Evolutionary conservation across 23 tunicate species (phyloP), one percentile per base, ranked within the genome.

Genomic region (Halocynthia roretzi): DNA sequence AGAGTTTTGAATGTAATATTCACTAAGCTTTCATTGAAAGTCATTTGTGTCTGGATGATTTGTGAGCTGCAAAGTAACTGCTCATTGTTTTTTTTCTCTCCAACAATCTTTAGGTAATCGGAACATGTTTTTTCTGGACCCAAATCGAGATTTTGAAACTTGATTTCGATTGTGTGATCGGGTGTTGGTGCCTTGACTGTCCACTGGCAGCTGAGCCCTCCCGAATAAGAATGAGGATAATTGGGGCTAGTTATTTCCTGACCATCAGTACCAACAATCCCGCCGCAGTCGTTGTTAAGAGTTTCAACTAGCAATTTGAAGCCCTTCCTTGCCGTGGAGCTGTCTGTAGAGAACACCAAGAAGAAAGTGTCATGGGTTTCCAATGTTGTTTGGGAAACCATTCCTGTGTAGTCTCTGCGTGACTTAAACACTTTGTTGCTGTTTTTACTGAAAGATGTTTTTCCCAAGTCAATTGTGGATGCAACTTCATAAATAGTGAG

Each of bases 371-470:
- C 60, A 54, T 74, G 64, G 19, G 78, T 50, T 54, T 20, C 22
- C 78, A 74, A 54, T 12, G 78, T 50, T 14, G 31, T 21, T 54
- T 74, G 78, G 20, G 22, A 18, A 48, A 74, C 78, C 50, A 56
- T 74, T 53, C 78, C 78, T 14, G 78, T 54, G 40, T 54, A 74
- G 22, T 74, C 78, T n/a, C 62, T 53, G 22, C 78, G 60, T 53
- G 10, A 7, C 17, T 14, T 74, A 48, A n/a, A 31, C 31, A 70
- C 54, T 11, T 48, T 48, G 31, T 10, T 8, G 53, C 53, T 70
- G 12, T 50, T 19, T 8, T n/a, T 6, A n/a, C 10, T n/a, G 21
- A 54, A 15, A 9, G 63, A 53, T 11, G 78, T 48, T 74, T 53
- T 50, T 48, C 40, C 71, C 8, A 54, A 8, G 19, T 56, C 78